Base-by-base conservation (phyloP, 2,113 vertebrate species). In the Misgurnus mizolepis region DNA sequence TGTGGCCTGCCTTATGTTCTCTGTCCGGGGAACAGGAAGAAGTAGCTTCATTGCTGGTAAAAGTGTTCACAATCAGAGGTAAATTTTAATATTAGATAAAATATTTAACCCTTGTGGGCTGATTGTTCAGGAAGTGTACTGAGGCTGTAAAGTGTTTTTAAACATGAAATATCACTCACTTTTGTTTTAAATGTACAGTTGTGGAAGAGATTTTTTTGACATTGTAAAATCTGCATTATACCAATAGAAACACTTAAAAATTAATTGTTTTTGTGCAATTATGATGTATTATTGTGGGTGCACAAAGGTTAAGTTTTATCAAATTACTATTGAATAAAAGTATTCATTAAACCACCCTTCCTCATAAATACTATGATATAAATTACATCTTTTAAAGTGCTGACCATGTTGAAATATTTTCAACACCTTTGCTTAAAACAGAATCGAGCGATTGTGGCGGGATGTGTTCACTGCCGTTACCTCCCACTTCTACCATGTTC, bases 401-500 rank as follows among this genome's bases (percentile, higher is more conserved):
- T 1, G 10, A 15, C 5, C 14, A 5, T 55, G 8, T 53, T 53
- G 7, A 34, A 34, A 34, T 34, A 27, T 64, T 40, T 41, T 65
- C 14, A 4, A 4, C 15, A 41, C 64, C 39, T 67, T 40, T 67
- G 65, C 15, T 67, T 5, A 43, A 75, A 75, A 75, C n/a, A 15
- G 11, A 7, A 41, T 43, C 3, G 72, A 60, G 55, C 5, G n/a
- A 43, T 62, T 75, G 53, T 41, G 11, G 27, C 49, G 34, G 3
- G 34, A 78, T 56, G 39, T 74, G 60, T 66, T 43, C 6, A 67
- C 65, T 67, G 65, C 70, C 0, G 50, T 73, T 18, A 73, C 70
- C 34, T 56, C 50, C 70, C 39, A 56, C 39, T 58, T 73, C 53
- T 60, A 60, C 71, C 15, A 60, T 6, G 53, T 73, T 3, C 71